Evolutionary conservation across 2,888 invertebrate genomes (phyloP).

Genomic region (Leptinotarsa juncta): DNA sequence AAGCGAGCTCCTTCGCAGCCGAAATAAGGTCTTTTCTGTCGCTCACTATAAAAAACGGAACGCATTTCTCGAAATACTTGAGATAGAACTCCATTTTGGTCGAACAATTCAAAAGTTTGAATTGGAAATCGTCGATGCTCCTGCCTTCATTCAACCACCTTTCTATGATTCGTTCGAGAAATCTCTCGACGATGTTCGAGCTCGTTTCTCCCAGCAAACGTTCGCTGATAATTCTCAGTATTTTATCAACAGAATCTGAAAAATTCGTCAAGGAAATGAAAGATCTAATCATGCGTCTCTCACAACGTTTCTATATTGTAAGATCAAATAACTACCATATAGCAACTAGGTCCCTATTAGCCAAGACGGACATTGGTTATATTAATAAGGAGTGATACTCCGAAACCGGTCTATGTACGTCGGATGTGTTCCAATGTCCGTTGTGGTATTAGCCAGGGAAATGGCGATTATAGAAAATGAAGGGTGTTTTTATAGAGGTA

Average conservation of each 20-base stretch:
- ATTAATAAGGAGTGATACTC: too few relatives aligned
- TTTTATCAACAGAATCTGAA: slow-evolving; percentile 51
- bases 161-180: slow-evolving; percentile 67
- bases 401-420: too few relatives aligned
- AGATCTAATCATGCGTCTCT: slow-evolving; percentile 20
- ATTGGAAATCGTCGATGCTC: slow-evolving; percentile 61
- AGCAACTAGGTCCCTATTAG: too few relatives aligned
- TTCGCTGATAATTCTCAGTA: slow-evolving; percentile 52
- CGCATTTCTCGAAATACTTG: slow-evolving; percentile 62
- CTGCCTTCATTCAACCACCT: slow-evolving; percentile 57
- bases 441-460: too few relatives aligned
- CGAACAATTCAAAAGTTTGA: slow-evolving; percentile 58
- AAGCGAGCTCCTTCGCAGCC: slow-evolving; percentile 40
- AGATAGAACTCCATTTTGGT: slow-evolving; percentile 63
- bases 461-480: too few relatives aligned
- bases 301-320: too few relatives aligned
- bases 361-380: too few relatives aligned
- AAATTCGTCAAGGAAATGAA: slow-evolving; percentile 16
- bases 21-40: slow-evolving; percentile 52
- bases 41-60: slow-evolving; percentile 63
- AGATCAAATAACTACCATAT: too few relatives aligned
- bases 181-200: slow-evolving; percentile 65
- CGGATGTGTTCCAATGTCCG: too few relatives aligned
- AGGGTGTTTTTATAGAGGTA: too few relatives aligned
- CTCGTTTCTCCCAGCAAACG: slow-evolving; percentile 53